Evolutionary conservation across 2,113 vertebrate genomes (phyloP).

Genomic region (Mus musculus): DNA sequence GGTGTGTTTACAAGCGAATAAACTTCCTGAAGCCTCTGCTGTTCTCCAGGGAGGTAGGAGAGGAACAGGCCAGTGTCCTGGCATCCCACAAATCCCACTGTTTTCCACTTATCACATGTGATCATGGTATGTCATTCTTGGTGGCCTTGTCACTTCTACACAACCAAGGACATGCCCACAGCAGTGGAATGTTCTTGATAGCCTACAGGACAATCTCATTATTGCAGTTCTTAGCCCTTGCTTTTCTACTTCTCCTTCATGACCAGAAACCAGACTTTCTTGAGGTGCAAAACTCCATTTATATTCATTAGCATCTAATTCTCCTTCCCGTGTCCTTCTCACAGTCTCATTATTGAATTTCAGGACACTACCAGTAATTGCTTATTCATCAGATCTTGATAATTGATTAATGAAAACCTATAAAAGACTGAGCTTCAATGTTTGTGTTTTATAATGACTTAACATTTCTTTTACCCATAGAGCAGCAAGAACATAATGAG

Average conservation of each 20-base stretch:
- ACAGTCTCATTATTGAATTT: not conserved
- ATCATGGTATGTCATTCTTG: not conserved
- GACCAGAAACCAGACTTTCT: not conserved
- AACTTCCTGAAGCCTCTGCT: conserved; percentile 85
- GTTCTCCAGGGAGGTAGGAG: conserved; percentile 67
- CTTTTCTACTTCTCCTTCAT: not conserved
- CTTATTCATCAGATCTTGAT: conserved; percentile 24
- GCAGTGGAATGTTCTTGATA: not conserved
- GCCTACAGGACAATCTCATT: accelerated
- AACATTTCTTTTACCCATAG: not conserved
- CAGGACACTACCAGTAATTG: not conserved
- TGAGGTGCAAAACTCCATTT: not conserved
- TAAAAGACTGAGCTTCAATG: not conserved
- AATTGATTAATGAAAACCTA: not conserved
- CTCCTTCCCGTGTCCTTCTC: not conserved
- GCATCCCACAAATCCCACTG: not conserved
- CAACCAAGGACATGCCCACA: not conserved
- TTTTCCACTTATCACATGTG: not conserved
- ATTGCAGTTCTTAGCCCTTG: not conserved
- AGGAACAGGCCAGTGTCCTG: not conserved
- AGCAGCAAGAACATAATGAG: not conserved
- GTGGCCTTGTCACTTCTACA: not conserved
- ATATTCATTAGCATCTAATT: conserved; percentile 12
- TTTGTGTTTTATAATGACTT: not conserved
- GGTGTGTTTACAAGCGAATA: conserved; percentile 89